A percentile compares a stretch with the other conserved stretches of the same genome.
Evolutionary conservation across 2,888 invertebrate species (phyloP).

Genomic region (Lysandra bellargus): DNA sequence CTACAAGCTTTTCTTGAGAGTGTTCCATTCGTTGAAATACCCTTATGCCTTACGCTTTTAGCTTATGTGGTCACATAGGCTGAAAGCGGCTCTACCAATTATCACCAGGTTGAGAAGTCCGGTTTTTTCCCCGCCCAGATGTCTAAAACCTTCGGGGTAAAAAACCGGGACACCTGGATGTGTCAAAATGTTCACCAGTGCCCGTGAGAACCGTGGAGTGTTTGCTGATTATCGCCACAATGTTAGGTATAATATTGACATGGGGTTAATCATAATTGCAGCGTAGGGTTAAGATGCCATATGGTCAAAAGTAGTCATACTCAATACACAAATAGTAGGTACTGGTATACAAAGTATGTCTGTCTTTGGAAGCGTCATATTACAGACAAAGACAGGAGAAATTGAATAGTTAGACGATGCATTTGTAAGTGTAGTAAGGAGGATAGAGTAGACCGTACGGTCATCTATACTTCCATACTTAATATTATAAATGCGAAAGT

Average conservation of each 20-base stretch:
- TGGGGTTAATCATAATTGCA: constrained; percentile 28
- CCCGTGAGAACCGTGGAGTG: constrained; percentile 66
- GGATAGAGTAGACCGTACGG: too few relatives aligned
- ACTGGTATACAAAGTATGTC: too few relatives aligned
- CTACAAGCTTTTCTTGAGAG: not conserved
- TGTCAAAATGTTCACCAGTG: constrained; percentile 79
- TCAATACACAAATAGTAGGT: too few relatives aligned
- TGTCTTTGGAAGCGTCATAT: too few relatives aligned
- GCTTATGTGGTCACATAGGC: not conserved
- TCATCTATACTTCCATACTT: too few relatives aligned
- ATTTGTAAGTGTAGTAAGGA: too few relatives aligned
- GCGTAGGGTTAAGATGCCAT: not conserved
- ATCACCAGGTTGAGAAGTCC: constrained; percentile 75
- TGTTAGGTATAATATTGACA: constrained; percentile 40
- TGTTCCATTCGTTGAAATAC: not conserved
- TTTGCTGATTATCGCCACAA: constrained; percentile 45
- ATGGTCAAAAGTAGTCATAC: not conserved
- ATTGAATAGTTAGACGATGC: too few relatives aligned
- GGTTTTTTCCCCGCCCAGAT: constrained; percentile 77
- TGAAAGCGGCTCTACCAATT: constrained; percentile 51
- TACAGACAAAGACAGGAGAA: too few relatives aligned
- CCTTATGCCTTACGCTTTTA: not conserved
- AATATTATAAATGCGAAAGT: too few relatives aligned
- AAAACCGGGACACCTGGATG: constrained; percentile 78
- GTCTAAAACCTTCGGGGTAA: constrained; percentile 66